phyloP scores from a whole-genome alignment of 1,140 invertebrate species.

The Drosophila asahinai region DNA sequence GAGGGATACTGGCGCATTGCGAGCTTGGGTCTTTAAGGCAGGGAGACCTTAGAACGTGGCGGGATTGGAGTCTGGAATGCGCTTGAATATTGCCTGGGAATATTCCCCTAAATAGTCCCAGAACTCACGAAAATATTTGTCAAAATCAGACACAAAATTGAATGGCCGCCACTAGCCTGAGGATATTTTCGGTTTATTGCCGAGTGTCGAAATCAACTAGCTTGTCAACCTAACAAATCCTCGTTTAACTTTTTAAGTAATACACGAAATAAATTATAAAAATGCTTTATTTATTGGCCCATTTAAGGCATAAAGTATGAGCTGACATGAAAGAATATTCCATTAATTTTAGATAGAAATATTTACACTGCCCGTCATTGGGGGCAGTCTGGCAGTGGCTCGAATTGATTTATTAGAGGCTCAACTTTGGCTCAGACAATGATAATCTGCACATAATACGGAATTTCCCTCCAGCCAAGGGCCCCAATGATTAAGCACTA shows the following conservation, averaged over 20 bases:
- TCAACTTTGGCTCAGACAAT: constrained; percentile 29
- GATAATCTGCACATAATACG: constrained; percentile 41
- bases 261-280: background rate
- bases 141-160: constrained; percentile 31
- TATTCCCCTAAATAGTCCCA: constrained; percentile 4
- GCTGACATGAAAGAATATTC: constrained; percentile 5
- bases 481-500: constrained; percentile 42
- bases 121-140: constrained; percentile 25
- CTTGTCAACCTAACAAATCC: background rate
- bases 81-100: background rate
- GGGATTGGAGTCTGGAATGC: constrained; percentile 1
- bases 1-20: constrained; percentile 23
- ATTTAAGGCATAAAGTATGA: background rate
- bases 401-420: constrained; percentile 37
- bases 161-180: background rate
- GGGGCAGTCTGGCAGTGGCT: background rate
- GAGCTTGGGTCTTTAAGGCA: constrained; percentile 15
- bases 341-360: constrained; percentile 6
- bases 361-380: constrained; percentile 11
- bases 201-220: background rate
- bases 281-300: background rate
- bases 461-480: constrained; percentile 12
- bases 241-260: too few species aligned
- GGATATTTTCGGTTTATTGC: background rate
- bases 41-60: constrained; percentile 4